Percentiles rank a stretch among this genome's conserved stretches.
These are phyloP conservation scores for Colinus virginianus DNA, from an alignment of 2,113 vertebrate genomes.

Conservation along the genomic window DNA sequence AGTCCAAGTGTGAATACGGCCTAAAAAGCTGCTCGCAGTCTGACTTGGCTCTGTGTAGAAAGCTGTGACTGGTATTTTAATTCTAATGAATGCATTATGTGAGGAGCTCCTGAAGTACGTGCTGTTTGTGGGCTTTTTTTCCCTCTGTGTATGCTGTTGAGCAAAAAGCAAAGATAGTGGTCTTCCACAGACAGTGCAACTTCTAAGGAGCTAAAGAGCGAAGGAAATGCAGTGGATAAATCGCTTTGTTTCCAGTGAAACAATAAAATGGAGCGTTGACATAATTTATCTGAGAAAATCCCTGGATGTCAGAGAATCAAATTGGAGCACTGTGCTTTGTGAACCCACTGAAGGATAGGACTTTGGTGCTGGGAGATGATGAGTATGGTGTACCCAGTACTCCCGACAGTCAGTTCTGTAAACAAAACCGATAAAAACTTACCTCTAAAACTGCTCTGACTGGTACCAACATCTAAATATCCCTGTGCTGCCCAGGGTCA, in stretches of 20 bases:
- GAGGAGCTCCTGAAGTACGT: not conserved
- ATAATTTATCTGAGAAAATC: not conserved
- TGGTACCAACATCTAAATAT: not conserved
- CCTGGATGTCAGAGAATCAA: not conserved
- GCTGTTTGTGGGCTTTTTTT: not conserved
- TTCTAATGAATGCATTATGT: conserved; percentile 40
- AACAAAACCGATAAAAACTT: not conserved
- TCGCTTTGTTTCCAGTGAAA: not conserved
- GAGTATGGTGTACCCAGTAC: not conserved
- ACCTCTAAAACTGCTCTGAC: not conserved
- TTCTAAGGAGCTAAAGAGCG: not conserved
- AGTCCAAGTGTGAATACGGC: conserved; percentile 11
- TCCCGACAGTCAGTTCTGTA: not conserved
- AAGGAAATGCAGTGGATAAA: not conserved
- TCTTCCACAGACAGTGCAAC: not conserved
- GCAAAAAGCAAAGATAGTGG: not conserved
- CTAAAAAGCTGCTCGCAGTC: conserved; percentile 22
- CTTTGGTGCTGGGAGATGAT: not conserved
- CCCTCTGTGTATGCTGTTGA: not conserved
- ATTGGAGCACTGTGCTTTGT: not conserved
- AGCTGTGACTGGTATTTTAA: conserved; percentile 19
- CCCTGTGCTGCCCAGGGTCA: not conserved
- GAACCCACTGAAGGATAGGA: not conserved
- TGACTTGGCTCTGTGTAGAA: conserved; percentile 21
- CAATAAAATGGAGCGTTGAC: not conserved